Base-by-base conservation (phyloP, 2,113 vertebrate genomes). In the Oreocharis arfaki region DNA sequence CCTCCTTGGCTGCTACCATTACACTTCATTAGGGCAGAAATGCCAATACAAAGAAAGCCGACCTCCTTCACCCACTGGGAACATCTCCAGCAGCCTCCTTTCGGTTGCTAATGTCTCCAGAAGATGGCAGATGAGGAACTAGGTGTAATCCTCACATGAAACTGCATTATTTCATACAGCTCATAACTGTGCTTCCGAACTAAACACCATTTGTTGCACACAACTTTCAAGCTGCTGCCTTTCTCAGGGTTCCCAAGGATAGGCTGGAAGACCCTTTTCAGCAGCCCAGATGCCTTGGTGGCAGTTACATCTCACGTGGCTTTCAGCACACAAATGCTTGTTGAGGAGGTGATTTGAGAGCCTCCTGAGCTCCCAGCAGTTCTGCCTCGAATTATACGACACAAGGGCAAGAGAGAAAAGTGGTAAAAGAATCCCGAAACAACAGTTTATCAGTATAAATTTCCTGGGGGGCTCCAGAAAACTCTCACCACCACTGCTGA, bases 191-290 rank as follows among this genome's bases (percentile, higher is more conserved):
- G 26, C 35, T 82, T 89, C 47, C 27, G 52, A 95, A 44, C 41
- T 20, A 57, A 91, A 80, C 16, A 77, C 5, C 4, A 13, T 32
- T 89, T 91, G 39, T 76, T 33, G 44, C 22, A 71, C 4, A 21
- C 5, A 53, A 10, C n/a, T 68, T 63, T 28, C 33, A 94, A 95
- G 41, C 16, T 64, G 69, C 60, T 94, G 26, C 44, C 23, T 75
- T 75, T 93, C 94, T 87, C 69, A 89, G 63, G 27, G 64, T 63
- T 96, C 77, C 75, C 24, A 89, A 80, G 73, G 57, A 87, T 2
- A 32, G 83, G 42, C 60, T 96, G 75, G 80, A 96, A 96, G 61
- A 65, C 26, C 39, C 64, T 57, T 92, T 63, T 49, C 67, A 96
- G 73, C 28, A 60, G 37, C 50, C 46, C 33, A 27, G 23, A 23